phyloP scores from a whole-genome alignment of 2,888 invertebrate genomes.

The Megalurothrips usitatus region DNA sequence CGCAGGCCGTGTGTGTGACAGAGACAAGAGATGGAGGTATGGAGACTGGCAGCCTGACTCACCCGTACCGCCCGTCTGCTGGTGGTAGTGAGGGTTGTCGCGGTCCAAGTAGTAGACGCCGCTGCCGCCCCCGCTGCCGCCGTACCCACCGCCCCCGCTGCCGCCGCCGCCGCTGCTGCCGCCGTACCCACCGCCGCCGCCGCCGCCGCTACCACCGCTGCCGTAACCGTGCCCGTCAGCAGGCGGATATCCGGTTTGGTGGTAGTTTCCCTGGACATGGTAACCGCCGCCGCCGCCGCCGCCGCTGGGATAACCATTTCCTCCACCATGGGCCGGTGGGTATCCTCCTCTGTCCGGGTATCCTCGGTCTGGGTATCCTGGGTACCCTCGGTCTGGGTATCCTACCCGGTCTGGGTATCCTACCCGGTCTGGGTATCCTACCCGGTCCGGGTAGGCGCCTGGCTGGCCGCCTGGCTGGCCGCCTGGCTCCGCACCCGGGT shows the following conservation, averaged over 20 bases:
- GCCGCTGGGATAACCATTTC: not conserved
- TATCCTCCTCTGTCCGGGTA: not conserved
- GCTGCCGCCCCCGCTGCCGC: not conserved
- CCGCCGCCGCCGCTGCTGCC: not conserved
- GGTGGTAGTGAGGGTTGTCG: constrained; percentile 14
- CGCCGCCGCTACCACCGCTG: not conserved
- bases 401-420: not conserved
- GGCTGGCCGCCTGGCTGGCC: not conserved
- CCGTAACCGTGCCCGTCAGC: constrained; percentile 3
- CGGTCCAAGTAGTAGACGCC: constrained; percentile 17
- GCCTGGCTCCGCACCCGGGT: not conserved
- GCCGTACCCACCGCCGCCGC: not conserved
- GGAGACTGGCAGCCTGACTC: not conserved
- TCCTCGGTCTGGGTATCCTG: not conserved
- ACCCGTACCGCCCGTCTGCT: not conserved
- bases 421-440: not conserved
- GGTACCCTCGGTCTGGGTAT: not conserved
- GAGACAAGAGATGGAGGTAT: too few species aligned
- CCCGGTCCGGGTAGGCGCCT: not conserved
- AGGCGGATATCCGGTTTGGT: not conserved
- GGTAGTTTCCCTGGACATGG: not conserved
- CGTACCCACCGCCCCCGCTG: not conserved
- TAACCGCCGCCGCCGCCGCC: constrained; percentile 9
- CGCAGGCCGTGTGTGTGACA: too few species aligned
- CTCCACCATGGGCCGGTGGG: not conserved